These are phyloP conservation scores for Sympetrum striolatum DNA, from an alignment of 2,888 invertebrate genomes.

Conservation along the genomic window DNA sequence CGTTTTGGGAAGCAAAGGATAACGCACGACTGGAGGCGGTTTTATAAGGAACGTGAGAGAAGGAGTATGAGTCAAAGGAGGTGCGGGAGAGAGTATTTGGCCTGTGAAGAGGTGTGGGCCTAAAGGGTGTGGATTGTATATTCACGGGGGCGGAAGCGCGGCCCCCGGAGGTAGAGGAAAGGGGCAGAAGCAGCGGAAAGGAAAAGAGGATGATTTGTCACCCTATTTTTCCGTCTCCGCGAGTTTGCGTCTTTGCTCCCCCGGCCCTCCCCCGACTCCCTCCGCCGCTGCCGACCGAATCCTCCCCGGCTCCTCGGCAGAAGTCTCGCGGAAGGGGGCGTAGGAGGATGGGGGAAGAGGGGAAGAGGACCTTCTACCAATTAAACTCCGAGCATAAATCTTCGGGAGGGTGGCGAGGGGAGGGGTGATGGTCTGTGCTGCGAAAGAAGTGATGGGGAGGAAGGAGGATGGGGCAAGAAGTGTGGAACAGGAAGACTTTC, in stretches of 20 bases:
- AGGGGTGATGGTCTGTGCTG: slow-evolving; percentile 4
- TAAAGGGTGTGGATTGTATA: neutral
- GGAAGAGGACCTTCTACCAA: slow-evolving; percentile 25
- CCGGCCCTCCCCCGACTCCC: neutral
- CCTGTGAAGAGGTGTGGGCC: neutral
- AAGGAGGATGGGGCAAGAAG: neutral
- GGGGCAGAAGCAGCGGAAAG: neutral
- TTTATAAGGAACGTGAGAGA: neutral
- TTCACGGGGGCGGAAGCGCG: neutral
- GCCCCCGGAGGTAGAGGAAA: neutral
- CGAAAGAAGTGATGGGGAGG: slow-evolving; percentile 33
- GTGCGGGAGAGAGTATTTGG: neutral
- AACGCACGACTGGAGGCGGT: neutral
- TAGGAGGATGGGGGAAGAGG: neutral
- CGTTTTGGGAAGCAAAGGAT: neutral
- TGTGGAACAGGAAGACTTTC: neutral
- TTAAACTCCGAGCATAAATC: slow-evolving; percentile 42
- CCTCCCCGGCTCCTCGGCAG: neutral
- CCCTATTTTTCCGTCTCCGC: slow-evolving; percentile 38
- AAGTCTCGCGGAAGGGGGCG: neutral
- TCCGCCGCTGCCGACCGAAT: neutral
- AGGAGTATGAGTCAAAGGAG: neutral
- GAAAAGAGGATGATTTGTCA: slow-evolving; percentile 25
- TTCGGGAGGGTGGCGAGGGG: neutral
- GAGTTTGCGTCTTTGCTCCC: slow-evolving; percentile 5